A percentile compares a stretch with the other conserved stretches of the same genome.
Evolutionary conservation across 2,113 vertebrate species (phyloP).

Genomic region (Triplophysa siluroides): DNA sequence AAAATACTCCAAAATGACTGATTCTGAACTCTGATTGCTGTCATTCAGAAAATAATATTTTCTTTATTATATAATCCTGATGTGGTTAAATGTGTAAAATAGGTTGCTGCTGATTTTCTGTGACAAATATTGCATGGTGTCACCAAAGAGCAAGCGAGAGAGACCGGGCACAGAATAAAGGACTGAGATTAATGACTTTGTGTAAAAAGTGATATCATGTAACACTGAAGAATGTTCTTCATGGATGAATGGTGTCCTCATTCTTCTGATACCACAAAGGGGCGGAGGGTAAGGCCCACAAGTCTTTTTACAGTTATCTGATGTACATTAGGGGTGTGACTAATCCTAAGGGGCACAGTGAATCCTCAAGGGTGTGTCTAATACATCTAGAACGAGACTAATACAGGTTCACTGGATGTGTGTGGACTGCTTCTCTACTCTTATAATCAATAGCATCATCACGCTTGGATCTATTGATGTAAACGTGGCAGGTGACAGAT

Average conservation of each 20-base stretch:
- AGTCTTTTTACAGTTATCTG: conserved; percentile 1
- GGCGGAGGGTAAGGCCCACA: background rate
- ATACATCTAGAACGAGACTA: background rate
- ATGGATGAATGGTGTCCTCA: background rate
- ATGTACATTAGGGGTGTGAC: conserved; percentile 16
- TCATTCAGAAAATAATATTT: no score
- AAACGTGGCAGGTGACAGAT: no score
- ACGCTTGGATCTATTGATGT: no score
- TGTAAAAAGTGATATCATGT: conserved; percentile 23
- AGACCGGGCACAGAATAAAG: background rate
- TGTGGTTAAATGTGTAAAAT: no score
- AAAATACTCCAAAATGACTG: background rate
- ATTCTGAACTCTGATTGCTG: no score
- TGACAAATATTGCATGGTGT: no score
- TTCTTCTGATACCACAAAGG: background rate
- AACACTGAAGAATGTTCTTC: conserved; percentile 23
- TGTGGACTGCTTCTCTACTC: no score
- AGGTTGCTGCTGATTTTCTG: no score
- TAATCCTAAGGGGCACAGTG: background rate
- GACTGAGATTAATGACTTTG: background rate
- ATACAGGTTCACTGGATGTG: no score
- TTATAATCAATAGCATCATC: no score
- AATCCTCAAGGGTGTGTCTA: background rate
- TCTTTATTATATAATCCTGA: no score
- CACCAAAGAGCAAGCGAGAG: background rate